Percentiles rank a stretch among this genome's conserved stretches.
Evolutionary conservation across 2,113 vertebrate genomes (phyloP).

Genomic region (Catagonus wagneri): DNA sequence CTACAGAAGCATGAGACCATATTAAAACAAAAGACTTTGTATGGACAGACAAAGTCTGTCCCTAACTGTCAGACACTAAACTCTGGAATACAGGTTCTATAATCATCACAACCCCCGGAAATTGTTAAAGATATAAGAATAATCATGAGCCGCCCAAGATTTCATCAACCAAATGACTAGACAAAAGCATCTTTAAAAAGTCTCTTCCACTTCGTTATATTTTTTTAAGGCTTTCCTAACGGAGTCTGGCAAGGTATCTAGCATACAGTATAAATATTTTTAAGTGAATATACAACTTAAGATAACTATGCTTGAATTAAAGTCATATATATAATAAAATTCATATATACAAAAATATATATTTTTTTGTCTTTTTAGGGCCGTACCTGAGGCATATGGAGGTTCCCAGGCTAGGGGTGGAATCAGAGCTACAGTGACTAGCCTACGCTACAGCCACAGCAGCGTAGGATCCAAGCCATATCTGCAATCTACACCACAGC

Average conservation of each 20-base stretch:
- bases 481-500: too few species aligned
- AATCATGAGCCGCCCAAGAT: neutral
- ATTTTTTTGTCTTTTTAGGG: too few species aligned
- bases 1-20: slow-evolving; percentile 9
- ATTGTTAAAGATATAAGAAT: slow-evolving; percentile 24
- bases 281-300: neutral
- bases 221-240: neutral
- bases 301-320: slow-evolving; percentile 24
- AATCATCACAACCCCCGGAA: neutral
- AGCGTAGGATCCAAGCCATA: too few species aligned
- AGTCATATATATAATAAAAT: slow-evolving; percentile 48
- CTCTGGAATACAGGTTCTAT: neutral
- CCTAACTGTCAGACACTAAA: neutral
- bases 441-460: too few species aligned
- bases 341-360: too few species aligned
- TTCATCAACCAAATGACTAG: neutral
- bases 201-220: neutral
- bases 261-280: neutral
- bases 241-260: neutral
- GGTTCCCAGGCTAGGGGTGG: too few species aligned
- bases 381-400: too few species aligned
- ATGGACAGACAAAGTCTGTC: too few species aligned
- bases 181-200: slow-evolving; percentile 13
- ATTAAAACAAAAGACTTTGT: slow-evolving; percentile 12
- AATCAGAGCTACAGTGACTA: too few species aligned